A percentile compares a stretch with the other conserved stretches of the same genome.
Evolutionary conservation across 2,113 vertebrate genomes (phyloP).

Genomic region (Zapornia atra): DNA sequence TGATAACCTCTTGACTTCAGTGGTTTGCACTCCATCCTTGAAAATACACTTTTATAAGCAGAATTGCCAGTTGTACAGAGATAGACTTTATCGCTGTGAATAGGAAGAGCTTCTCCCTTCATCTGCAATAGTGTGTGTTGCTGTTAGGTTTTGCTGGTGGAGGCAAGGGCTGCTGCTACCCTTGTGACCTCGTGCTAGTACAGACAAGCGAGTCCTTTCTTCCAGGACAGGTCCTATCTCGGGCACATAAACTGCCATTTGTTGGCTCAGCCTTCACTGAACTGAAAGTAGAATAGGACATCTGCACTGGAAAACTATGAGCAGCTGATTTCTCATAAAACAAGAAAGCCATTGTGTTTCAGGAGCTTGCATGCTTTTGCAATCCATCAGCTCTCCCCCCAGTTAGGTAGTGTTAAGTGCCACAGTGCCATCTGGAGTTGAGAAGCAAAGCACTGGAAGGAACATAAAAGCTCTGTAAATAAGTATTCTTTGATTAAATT

Average conservation of each 20-base stretch:
- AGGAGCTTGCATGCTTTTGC: neutral
- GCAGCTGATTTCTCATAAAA: neutral
- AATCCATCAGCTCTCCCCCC: neutral
- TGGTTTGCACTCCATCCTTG: neutral
- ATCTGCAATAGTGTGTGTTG: neutral
- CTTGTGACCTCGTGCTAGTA: neutral
- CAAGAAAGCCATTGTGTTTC: constrained; percentile 35
- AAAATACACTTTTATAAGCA: neutral
- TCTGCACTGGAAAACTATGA: constrained; percentile 31
- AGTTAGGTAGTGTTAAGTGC: neutral
- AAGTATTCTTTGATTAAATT: neutral
- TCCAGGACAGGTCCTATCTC: neutral
- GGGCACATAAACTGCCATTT: constrained; percentile 4
- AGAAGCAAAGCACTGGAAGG: neutral
- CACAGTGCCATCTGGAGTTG: constrained; percentile 46
- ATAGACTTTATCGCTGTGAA: neutral
- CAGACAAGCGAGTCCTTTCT: constrained; percentile 30
- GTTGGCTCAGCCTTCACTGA: neutral
- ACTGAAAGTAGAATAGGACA: constrained; percentile 31
- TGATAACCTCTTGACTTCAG: neutral
- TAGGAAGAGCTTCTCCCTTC: neutral
- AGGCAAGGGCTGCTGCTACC: neutral
- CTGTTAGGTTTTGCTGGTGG: neutral
- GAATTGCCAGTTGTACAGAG: neutral
- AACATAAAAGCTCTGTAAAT: neutral